These are phyloP conservation scores for Standfussiana lucernea DNA, from an alignment of 2,888 invertebrate genomes.

Conservation along the genomic window DNA sequence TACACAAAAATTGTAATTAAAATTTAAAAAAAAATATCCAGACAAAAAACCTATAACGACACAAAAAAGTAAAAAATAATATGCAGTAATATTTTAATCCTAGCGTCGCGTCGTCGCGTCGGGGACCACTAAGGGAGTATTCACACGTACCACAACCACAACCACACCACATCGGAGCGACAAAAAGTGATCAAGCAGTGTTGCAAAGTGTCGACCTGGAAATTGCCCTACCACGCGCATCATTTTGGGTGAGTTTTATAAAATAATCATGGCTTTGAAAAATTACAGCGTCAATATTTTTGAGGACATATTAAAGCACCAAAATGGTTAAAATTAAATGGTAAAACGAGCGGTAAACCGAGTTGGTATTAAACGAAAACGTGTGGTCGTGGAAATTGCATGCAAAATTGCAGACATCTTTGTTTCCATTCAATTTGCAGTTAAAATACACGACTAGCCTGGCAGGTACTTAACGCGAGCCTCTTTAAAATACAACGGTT, in stretches of 20 bases:
- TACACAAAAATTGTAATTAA: not conserved
- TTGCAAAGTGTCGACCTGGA: too few species aligned
- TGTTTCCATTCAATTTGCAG: conserved; percentile 34
- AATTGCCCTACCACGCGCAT: too few species aligned
- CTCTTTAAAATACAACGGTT: too few species aligned
- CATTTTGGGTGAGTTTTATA: not conserved
- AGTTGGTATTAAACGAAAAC: not conserved
- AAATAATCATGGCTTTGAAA: not conserved
- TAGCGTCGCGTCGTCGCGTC: too few species aligned
- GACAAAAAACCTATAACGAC: not conserved
- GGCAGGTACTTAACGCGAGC: not conserved
- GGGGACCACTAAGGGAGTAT: too few species aligned
- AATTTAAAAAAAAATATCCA: not conserved
- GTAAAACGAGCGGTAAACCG: not conserved
- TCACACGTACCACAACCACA: too few species aligned
- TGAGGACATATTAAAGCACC: not conserved
- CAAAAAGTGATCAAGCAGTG: too few species aligned
- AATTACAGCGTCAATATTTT: not conserved
- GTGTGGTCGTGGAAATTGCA: conserved; percentile 5
- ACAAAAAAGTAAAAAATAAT: too few species aligned
- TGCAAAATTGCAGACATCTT: not conserved
- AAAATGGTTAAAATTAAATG: not conserved
- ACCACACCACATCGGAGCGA: too few species aligned
- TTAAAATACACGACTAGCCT: not conserved
- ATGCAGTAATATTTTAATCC: too few species aligned